A percentile compares a stretch with the other conserved stretches of the same genome.
Evolutionary conservation across 2,888 invertebrate species (phyloP).

Genomic region (Trissolcus japonicus): DNA sequence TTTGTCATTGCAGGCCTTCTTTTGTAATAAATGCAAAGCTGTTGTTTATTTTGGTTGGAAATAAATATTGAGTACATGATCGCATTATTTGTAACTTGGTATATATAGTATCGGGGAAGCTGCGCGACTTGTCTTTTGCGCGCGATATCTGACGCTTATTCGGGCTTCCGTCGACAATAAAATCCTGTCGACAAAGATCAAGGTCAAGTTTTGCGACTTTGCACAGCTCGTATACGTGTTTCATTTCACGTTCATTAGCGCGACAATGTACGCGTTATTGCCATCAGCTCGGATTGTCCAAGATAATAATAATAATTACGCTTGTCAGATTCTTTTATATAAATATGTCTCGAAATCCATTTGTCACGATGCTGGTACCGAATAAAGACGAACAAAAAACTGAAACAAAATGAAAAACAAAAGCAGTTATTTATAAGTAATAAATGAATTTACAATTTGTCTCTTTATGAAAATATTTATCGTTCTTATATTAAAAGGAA

Average conservation of each 20-base stretch:
- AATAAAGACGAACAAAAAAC: too few species aligned
- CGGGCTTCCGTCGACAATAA: constrained; percentile 33
- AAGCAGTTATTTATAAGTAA: too few species aligned
- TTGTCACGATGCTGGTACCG: too few species aligned
- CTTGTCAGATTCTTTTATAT: neutral
- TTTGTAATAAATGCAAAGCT: neutral
- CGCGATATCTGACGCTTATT: constrained; percentile 10
- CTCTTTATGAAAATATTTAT: too few species aligned
- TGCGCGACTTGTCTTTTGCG: constrained; percentile 24
- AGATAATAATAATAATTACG: constrained; percentile 28
- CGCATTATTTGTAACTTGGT: too few species aligned
- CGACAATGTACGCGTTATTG: constrained; percentile 17
- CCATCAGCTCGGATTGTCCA: constrained; percentile 21
- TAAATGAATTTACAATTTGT: too few species aligned
- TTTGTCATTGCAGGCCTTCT: neutral
- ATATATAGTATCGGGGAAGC: constrained; percentile 14
- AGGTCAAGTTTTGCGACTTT: constrained; percentile 14
- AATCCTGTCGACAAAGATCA: constrained; percentile 43
- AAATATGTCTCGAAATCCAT: too few species aligned
- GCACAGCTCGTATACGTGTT: constrained; percentile 10
- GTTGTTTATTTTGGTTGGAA: too few species aligned
- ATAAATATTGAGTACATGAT: too few species aligned
- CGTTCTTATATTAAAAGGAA: too few species aligned
- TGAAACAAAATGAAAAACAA: too few species aligned
- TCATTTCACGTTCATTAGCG: constrained; percentile 44